Base-by-base conservation (phyloP, 2,888 invertebrate genomes). In the Liodrosophila aerea region DNA sequence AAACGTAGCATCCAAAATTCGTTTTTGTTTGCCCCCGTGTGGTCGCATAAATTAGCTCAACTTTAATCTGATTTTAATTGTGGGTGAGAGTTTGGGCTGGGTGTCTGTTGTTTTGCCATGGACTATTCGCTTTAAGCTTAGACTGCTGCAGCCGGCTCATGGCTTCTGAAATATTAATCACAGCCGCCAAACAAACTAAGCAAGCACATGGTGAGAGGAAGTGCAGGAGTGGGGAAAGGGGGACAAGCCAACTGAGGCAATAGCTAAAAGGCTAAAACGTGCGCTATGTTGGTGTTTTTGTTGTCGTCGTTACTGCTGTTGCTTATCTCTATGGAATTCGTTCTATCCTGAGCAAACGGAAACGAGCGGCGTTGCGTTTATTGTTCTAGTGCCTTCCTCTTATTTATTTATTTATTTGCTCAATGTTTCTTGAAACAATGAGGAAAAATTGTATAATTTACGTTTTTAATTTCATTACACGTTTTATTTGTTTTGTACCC, bases 41-140 rank as follows among this genome's bases (percentile, higher is more conserved):
- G 86, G 76, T 78, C 72, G 87, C 88, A 87, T 87, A 88, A 87
- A 88, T 88, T 87, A 87, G 87, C 82, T 68, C 64, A 63, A 84
- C 74, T 87, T 86, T 87, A 82, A 85, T 85, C 86, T 83, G 85
- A 86, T 87, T 86, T 86, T 80, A 87, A 82, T 86, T 77, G 72
- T 74, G 66, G 66, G 51, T 52, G 68, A 62, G 30, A 36, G n/a
- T 9, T 8, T 29, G 2, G 44, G 50, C 12, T 29, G 27, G 18
- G 22, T 41, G 29, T 22, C 41, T 51, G 56, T 67, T 72, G 67
- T 71, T 67, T 59, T 69, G 64, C 50, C 57, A 47, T 45, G 77
- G 22, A 22, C 22, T 22, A 5, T 22, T 22, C 22, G 5, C 64
- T 81, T 67, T 74, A 64, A 70, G 64, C 49, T 40, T 68, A 59